Base-by-base conservation (phyloP, 2,113 vertebrate genomes). In the Clupea harengus region DNA sequence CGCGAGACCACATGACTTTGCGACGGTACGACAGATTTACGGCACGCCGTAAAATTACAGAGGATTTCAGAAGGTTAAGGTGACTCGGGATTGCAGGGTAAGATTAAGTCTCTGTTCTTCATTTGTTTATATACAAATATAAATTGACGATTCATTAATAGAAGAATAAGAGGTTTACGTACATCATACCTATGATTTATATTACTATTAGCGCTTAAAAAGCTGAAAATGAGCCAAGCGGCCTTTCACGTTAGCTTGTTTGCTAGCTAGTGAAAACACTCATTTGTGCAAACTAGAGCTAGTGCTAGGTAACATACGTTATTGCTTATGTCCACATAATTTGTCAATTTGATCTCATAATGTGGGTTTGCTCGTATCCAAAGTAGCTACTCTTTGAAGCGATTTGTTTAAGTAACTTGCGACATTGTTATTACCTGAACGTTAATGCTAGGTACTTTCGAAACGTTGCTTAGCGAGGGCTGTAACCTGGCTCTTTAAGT, bases 41-140 rank as follows among this genome's bases (percentile, higher is more conserved):
- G 86, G 84, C 49, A 87, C 25, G 80, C 60, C 84, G 82, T 86
- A 49, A 81, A 75, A 60, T 82, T 52, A 52, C 10, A 1, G 28
- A 85, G 83, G 50, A 39, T 57, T 80, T 82, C 28, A 82, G 91
- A 96, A 96, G 95, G 95, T 95, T 94, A 95, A 92, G 91, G 87
- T 45, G 86, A 88, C 82, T 64, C 49, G 52, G 4, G 13, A 9
- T 82, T 88, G 88, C 78, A 84, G 84, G 93, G 94, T 95, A 92
- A 93, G 88, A 67, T 2, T 4, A 0, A 0, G 0, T 80, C 67
- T 46, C 1, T 18, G 2, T 49, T 0, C 11, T 17, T 32, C 11
- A 13, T 18, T 78, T 78, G 1, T 78, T 3, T 4, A 17, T 32
- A 11, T 10, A 39, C 2, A 32, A 17, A 78, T 78, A 17, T 39